Conservation (phyloP, 2,888 invertebrate genomes). For the Volucella inanis region DNA sequence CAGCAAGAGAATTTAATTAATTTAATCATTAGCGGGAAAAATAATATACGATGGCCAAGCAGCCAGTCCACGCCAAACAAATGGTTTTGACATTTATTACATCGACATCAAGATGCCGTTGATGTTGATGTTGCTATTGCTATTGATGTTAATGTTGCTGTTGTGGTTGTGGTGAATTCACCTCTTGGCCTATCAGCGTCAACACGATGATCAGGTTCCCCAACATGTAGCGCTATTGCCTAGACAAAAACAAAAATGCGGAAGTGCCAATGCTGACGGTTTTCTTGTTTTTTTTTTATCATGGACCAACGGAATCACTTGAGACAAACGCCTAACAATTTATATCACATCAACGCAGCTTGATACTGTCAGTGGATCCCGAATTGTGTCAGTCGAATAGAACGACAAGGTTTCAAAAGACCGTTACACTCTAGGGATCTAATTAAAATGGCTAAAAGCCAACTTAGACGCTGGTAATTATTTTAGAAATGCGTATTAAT, state of each 20-base stretch:
- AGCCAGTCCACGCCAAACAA: slow-evolving; percentile 36
- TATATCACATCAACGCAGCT: slow-evolving; percentile 57
- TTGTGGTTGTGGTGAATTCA: slow-evolving; percentile 42
- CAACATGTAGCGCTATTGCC: slow-evolving; percentile 37
- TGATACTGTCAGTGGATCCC: slow-evolving; percentile 57
- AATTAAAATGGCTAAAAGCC: slow-evolving; percentile 50
- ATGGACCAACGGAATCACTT: slow-evolving; percentile 46
- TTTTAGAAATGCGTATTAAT: background rate
- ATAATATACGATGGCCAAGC: slow-evolving; percentile 7
- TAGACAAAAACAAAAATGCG: slow-evolving; percentile 60
- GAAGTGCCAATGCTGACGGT: slow-evolving; percentile 61
- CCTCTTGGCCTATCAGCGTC: slow-evolving; percentile 36
- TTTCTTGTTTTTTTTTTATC: slow-evolving; percentile 68
- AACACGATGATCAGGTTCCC: slow-evolving; percentile 37
- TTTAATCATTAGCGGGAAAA: slow-evolving; percentile 66
- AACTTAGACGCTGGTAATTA: slow-evolving; percentile 18
- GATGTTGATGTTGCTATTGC: slow-evolving; percentile 2
- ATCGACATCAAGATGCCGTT: slow-evolving; percentile 59
- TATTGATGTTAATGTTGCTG: background rate
- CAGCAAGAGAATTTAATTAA: slow-evolving; percentile 63
- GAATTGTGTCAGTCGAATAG: slow-evolving; percentile 50
- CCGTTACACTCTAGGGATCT: slow-evolving; percentile 67
- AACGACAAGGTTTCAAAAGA: slow-evolving; percentile 8
- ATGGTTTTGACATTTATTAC: slow-evolving; percentile 72
- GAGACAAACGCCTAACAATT: slow-evolving; percentile 59